Evolutionary conservation across 2,113 vertebrate genomes (phyloP).

Genomic region (Gasterosteus nipponicus): DNA sequence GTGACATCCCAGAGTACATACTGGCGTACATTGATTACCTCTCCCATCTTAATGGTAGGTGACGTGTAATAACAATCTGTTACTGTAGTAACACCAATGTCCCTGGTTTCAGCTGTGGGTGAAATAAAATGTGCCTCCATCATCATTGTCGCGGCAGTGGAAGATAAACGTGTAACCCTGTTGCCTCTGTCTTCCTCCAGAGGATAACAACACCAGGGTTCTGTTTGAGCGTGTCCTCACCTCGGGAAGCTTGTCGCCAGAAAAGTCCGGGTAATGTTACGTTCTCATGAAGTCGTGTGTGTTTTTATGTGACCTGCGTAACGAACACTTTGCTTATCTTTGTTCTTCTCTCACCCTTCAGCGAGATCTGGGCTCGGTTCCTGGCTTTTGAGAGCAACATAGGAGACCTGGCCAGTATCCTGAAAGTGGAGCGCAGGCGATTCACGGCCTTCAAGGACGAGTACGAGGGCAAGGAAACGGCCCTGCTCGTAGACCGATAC

Average conservation of each 20-base stretch:
- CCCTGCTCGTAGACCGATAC: constrained; percentile 95
- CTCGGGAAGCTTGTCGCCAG: constrained; percentile 96
- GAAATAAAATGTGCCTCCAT: not conserved
- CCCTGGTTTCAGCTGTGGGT: not conserved
- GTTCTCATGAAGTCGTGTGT: not conserved
- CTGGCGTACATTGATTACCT: constrained; percentile 99
- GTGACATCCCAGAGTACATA: constrained; percentile 98
- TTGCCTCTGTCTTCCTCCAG: constrained; percentile 71
- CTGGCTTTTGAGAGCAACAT: constrained; percentile 99
- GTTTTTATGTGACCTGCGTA: not conserved
- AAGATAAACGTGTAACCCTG: not conserved
- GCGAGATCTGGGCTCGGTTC: constrained; percentile 98
- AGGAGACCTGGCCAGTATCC: constrained; percentile 96
- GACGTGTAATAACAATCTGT: not conserved
- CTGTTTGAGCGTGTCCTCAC: constrained; percentile 99
- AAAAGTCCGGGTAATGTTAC: constrained; percentile 92
- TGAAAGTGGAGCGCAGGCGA: constrained; percentile 95
- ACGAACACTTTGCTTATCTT: not conserved
- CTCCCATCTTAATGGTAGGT: constrained; percentile 97
- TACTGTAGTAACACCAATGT: not conserved
- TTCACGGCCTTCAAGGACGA: constrained; percentile 98
- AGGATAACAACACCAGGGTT: constrained; percentile 99
- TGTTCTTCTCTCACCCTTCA: constrained; percentile 58
- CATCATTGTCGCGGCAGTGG: not conserved
- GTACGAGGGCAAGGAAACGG: constrained; percentile 98